Evolutionary conservation across 2,888 invertebrate species (phyloP).

Genomic region (Galeruca laticollis): DNA sequence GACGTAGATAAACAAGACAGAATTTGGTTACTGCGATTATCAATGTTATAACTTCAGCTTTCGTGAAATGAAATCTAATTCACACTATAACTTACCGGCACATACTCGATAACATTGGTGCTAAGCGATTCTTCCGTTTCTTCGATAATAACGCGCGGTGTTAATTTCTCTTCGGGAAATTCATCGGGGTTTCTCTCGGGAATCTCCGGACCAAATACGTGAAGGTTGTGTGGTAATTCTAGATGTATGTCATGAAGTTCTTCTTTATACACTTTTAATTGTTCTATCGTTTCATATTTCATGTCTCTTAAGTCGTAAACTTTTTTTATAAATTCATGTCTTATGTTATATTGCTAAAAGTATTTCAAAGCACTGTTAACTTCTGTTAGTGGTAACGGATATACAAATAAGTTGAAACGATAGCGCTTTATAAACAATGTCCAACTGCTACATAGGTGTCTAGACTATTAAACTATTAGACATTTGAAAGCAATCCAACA

Average conservation of each 20-base stretch:
- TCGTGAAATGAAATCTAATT: too few relatives aligned
- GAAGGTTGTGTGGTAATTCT: slow-evolving; percentile 52
- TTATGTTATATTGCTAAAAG: slow-evolving; percentile 66
- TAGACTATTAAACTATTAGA: too few relatives aligned
- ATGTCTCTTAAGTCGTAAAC: slow-evolving; percentile 65
- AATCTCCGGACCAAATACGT: slow-evolving; percentile 50
- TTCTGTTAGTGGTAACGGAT: too few relatives aligned
- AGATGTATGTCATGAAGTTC: slow-evolving; percentile 70
- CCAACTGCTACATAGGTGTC: too few relatives aligned
- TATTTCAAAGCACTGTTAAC: too few relatives aligned
- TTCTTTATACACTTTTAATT: slow-evolving; percentile 58
- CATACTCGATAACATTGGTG: slow-evolving; percentile 11
- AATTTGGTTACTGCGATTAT: too few relatives aligned
- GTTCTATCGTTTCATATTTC: slow-evolving; percentile 65
- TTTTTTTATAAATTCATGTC: slow-evolving; percentile 68
- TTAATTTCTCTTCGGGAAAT: slow-evolving; percentile 56
- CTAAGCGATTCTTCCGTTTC: slow-evolving; percentile 27
- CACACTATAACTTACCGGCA: slow-evolving; percentile 15
- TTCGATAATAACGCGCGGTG: slow-evolving; percentile 47
- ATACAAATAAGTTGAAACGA: too few relatives aligned
- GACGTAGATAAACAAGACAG: too few relatives aligned
- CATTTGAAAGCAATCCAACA: too few relatives aligned
- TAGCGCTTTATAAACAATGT: too few relatives aligned
- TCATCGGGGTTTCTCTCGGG: slow-evolving; percentile 50
- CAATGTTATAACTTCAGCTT: too few relatives aligned